Evolutionary conservation across 2,888 invertebrate genomes (phyloP).

Genomic region (Leptopterna dolabrata): DNA sequence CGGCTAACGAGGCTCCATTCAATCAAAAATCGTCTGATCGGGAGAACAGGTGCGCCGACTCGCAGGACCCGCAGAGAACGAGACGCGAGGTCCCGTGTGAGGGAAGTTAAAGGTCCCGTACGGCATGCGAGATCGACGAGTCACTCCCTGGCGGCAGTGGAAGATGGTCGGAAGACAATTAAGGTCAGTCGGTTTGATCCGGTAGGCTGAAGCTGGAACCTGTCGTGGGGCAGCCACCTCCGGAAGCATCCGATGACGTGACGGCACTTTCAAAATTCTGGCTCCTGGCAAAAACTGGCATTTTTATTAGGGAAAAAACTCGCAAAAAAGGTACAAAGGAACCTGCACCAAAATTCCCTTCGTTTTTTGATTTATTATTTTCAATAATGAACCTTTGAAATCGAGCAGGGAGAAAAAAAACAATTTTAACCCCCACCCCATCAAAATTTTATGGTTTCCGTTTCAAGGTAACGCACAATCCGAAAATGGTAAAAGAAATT

Average conservation of each 20-base stretch:
- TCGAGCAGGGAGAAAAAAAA: no score
- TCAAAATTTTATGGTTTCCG: no score
- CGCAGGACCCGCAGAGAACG: neutral
- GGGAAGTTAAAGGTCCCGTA: neutral
- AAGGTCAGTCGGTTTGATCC: slow-evolving; percentile 21
- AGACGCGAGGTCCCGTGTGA: neutral
- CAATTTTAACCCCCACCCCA: no score
- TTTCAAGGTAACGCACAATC: no score
- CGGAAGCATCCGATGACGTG: neutral
- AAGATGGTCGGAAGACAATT: neutral
- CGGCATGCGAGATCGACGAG: slow-evolving; percentile 10
- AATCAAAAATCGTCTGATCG: neutral
- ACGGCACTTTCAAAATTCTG: neutral
- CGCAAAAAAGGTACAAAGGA: no score
- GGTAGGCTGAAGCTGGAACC: neutral
- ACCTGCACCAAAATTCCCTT: no score
- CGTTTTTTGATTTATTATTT: no score
- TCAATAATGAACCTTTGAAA: no score
- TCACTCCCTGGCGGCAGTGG: neutral
- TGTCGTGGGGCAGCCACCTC: neutral
- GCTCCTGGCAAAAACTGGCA: no score
- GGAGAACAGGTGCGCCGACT: neutral
- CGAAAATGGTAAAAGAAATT: no score
- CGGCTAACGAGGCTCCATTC: neutral
- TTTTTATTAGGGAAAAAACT: no score